Evolutionary conservation across 2,113 vertebrate genomes (phyloP).

Genomic region (Tor tambroides): DNA sequence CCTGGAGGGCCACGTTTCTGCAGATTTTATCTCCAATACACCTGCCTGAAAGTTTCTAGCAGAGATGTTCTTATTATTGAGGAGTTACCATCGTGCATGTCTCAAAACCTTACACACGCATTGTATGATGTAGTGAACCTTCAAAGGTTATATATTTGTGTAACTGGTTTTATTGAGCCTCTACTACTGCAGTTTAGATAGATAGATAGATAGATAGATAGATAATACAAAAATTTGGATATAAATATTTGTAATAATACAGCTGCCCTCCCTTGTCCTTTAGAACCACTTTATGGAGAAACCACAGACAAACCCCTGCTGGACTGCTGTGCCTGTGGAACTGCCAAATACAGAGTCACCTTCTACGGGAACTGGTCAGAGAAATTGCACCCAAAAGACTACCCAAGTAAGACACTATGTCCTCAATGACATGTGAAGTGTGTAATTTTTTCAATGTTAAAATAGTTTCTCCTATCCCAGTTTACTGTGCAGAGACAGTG

Average conservation of each 20-base stretch:
- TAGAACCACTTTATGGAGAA: constrained; percentile 77
- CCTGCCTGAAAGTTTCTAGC: neutral
- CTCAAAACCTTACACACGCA: neutral
- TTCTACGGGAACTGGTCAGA: constrained; percentile 92
- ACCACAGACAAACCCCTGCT: constrained; percentile 82
- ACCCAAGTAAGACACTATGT: constrained; percentile 80
- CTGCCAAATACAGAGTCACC: constrained; percentile 88
- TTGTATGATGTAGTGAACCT: neutral
- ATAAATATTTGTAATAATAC: constrained; percentile 34
- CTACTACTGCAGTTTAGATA: neutral
- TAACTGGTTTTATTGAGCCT: neutral
- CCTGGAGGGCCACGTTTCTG: too few relatives aligned
- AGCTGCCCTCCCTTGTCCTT: constrained; percentile 5
- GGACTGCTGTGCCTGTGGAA: constrained; percentile 88
- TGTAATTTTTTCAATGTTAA: neutral
- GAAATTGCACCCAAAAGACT: constrained; percentile 87
- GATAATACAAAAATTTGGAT: neutral
- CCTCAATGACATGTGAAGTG: constrained; percentile 18
- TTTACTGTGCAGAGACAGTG: neutral
- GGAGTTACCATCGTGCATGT: neutral
- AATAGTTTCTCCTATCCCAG: neutral
- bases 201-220: neutral
- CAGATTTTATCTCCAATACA: too few relatives aligned
- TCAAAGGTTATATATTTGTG: neutral
- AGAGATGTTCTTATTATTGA: neutral